phyloP scores from a whole-genome alignment of 1,140 invertebrate genomes.

The Harlomillsia oculata region DNA sequence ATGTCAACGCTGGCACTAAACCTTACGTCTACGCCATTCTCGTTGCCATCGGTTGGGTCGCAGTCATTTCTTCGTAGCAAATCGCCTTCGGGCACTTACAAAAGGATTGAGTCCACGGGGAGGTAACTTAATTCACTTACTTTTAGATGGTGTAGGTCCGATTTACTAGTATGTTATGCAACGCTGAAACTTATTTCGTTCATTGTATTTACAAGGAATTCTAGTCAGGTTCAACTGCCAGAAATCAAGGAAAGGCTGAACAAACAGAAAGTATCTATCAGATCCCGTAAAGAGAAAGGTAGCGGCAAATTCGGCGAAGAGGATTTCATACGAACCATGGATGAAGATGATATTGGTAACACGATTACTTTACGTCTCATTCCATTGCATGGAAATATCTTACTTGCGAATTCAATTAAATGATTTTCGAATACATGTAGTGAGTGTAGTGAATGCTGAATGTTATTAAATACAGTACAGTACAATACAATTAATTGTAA shows the following conservation, averaged over 20 bases:
- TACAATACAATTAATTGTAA: neutral
- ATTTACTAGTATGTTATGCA: too few species aligned
- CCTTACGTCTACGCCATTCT: slow-evolving; percentile 23
- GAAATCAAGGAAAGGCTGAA: slow-evolving; percentile 11
- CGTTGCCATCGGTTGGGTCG: neutral
- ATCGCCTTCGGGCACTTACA: neutral
- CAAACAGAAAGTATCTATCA: slow-evolving; percentile 35
- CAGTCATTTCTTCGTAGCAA: neutral
- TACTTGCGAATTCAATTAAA: too few species aligned
- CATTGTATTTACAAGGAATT: slow-evolving; percentile 4
- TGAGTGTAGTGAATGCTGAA: too few species aligned
- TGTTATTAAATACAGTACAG: too few species aligned
- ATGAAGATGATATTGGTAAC: slow-evolving; percentile 18
- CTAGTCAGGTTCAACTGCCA: slow-evolving; percentile 22
- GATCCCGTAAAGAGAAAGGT: slow-evolving; percentile 26
- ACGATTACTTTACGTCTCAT: neutral
- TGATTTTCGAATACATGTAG: too few species aligned
- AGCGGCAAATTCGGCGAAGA: slow-evolving; percentile 20
- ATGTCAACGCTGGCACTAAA: slow-evolving; percentile 30
- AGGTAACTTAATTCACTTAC: too few species aligned
- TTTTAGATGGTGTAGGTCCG: too few species aligned
- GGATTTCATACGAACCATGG: slow-evolving; percentile 5
- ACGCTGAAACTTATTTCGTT: too few species aligned
- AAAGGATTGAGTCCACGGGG: too few species aligned
- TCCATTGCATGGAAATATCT: too few species aligned